Evolutionary conservation across 2,797 vertebrate genomes (phyloP).

Genomic region (Leucoraja ocellata): DNA sequence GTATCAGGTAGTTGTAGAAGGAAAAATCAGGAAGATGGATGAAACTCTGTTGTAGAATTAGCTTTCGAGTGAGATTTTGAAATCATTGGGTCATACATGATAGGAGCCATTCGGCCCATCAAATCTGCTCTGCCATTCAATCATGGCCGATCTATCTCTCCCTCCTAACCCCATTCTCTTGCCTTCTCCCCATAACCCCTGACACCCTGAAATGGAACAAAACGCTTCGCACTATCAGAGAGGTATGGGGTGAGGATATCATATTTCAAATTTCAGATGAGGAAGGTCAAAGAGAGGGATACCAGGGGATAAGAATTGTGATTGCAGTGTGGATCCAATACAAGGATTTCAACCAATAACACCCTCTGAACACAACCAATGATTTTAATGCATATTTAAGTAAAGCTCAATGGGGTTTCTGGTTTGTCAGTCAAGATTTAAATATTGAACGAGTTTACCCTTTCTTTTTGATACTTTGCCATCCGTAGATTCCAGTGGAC

Average conservation of each 20-base stretch:
- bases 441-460: not conserved
- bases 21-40: not conserved
- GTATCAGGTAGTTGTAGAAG: not conserved
- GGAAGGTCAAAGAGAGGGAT: not conserved
- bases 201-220: too few species aligned
- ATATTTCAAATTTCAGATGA: not conserved
- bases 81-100: not conserved
- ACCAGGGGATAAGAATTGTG: not conserved
- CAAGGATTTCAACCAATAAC: not conserved
- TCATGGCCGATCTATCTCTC: too few species aligned
- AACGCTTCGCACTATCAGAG: too few species aligned
- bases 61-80: not conserved
- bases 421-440: constrained; percentile 8
- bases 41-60: not conserved
- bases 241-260: not conserved
- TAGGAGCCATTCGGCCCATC: too few species aligned
- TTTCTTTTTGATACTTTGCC: not conserved
- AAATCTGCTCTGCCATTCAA: too few species aligned
- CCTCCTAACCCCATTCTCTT: too few species aligned
- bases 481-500: not conserved
- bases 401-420: not conserved
- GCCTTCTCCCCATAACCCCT: too few species aligned
- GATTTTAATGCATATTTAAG: not conserved
- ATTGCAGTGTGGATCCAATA: not conserved
- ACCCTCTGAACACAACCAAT: not conserved